Evolutionary conservation across 1,140 invertebrate genomes (phyloP).

Genomic region (Pemphigus obesinymphae): DNA sequence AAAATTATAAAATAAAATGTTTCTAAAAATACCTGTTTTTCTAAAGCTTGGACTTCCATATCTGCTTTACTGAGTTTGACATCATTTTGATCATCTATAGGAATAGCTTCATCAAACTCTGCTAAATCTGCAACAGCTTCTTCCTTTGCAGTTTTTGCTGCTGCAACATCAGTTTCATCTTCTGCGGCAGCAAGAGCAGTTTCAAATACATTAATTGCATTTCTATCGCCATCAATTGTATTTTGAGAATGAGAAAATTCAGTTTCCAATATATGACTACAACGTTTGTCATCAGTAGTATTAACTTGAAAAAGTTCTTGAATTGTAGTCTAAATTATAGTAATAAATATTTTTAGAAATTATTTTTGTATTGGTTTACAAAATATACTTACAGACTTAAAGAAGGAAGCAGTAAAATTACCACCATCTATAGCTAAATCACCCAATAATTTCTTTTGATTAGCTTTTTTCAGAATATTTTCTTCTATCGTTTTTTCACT

Average conservation of each 20-base stretch:
- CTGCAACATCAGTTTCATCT: conserved; percentile 90
- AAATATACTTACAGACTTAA: conserved; percentile 73
- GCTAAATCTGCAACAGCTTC: conserved; percentile 90
- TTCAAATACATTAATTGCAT: conserved; percentile 67
- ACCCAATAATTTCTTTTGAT: conserved; percentile 92
- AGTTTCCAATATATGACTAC: conserved; percentile 14
- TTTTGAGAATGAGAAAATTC: conserved; percentile 47
- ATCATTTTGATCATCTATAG: conserved; percentile 58
- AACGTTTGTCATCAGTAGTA: background rate
- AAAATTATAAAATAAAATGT: background rate
- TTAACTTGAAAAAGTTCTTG: conserved; percentile 37
- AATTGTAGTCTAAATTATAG: conserved; percentile 15
- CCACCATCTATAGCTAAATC: conserved; percentile 98
- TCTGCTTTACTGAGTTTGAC: conserved; percentile 72
- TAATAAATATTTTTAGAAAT: no score
- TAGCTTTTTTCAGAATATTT: conserved; percentile 98
- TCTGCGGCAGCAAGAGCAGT: conserved; percentile 83
- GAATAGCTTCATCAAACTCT: conserved; percentile 95
- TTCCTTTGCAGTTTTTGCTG: conserved; percentile 81
- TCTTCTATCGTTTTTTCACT: conserved; percentile 98
- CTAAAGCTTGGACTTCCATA: conserved; percentile 72
- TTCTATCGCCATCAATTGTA: conserved; percentile 53
- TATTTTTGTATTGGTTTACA: background rate
- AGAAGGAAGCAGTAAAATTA: conserved; percentile 96
- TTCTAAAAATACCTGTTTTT: conserved; percentile 66